A percentile compares a stretch with the other conserved stretches of the same genome.
phyloP scores from a whole-genome alignment of 2,797 vertebrate species.

The Onychomys arenicola region DNA sequence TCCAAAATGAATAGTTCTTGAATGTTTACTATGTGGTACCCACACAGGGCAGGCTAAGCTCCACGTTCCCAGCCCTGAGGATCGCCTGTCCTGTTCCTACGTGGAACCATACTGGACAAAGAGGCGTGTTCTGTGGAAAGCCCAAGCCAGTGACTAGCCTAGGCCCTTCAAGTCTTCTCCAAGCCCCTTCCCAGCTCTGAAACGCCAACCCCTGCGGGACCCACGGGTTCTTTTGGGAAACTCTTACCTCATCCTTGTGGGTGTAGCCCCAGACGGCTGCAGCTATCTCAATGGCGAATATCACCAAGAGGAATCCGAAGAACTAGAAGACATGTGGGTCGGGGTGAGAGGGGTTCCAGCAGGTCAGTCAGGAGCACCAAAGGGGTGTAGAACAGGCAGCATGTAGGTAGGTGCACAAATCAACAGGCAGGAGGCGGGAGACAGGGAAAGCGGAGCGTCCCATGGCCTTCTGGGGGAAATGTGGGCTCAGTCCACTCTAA shows the following conservation, averaged over 20 bases:
- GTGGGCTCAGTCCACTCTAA: neutral
- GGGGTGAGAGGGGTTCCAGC: neutral
- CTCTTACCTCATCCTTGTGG: constrained; percentile 94
- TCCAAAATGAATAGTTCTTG: neutral
- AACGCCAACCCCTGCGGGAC: neutral
- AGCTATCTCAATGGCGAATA: constrained; percentile 96
- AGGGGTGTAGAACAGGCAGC: neutral
- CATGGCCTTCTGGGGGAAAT: neutral
- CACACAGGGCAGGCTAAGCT: rapidly evolving
- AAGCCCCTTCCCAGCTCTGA: neutral
- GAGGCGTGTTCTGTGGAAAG: neutral
- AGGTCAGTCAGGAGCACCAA: neutral
- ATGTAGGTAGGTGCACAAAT: neutral
- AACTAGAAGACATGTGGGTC: constrained; percentile 89
- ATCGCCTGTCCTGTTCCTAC: rapidly evolving
- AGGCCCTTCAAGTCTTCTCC: neutral
- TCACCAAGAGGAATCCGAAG: constrained; percentile 96
- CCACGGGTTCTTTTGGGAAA: neutral
- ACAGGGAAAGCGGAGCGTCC: neutral
- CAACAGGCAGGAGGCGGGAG: neutral
- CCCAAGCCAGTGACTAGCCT: neutral
- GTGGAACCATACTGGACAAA: neutral
- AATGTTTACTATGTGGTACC: neutral
- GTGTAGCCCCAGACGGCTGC: constrained; percentile 97
- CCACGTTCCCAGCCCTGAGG: neutral